These are phyloP conservation scores for Bufo gargarizans DNA, from an alignment of 2,113 vertebrate species.

Conservation along the genomic window DNA sequence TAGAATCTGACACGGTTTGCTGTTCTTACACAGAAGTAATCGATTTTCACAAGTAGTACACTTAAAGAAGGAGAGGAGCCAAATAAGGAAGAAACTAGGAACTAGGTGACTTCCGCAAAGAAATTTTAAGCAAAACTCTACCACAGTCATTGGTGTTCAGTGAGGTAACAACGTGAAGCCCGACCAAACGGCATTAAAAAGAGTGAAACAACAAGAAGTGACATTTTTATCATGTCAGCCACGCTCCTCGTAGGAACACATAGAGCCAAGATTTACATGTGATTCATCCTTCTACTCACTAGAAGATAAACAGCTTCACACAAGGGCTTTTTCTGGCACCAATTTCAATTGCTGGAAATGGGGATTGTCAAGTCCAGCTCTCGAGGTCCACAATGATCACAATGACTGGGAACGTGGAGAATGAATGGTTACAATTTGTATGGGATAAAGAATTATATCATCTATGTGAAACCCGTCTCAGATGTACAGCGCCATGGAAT, in stretches of 20 bases:
- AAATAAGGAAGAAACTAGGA: background rate
- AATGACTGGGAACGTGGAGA: background rate
- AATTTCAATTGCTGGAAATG: background rate
- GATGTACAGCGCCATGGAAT: too few species aligned
- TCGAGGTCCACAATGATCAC: background rate
- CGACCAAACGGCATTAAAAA: background rate
- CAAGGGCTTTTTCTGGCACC: constrained; percentile 10
- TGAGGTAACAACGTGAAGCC: background rate
- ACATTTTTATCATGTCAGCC: background rate
- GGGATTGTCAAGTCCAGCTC: background rate
- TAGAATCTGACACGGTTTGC: background rate
- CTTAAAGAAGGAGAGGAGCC: background rate
- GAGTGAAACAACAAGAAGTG: too few species aligned
- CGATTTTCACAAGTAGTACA: background rate
- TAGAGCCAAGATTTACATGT: background rate
- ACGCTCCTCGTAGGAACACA: background rate
- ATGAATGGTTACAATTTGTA: background rate
- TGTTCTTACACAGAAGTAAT: background rate
- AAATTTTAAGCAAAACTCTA: background rate
- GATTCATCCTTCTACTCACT: background rate
- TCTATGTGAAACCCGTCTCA: too few species aligned
- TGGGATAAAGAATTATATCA: background rate
- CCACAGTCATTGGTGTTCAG: background rate
- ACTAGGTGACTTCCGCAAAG: background rate
- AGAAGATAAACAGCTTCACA: constrained; percentile 10